Base-by-base conservation (phyloP, 2,113 vertebrate species). In the Atherinomorus stipes region DNA sequence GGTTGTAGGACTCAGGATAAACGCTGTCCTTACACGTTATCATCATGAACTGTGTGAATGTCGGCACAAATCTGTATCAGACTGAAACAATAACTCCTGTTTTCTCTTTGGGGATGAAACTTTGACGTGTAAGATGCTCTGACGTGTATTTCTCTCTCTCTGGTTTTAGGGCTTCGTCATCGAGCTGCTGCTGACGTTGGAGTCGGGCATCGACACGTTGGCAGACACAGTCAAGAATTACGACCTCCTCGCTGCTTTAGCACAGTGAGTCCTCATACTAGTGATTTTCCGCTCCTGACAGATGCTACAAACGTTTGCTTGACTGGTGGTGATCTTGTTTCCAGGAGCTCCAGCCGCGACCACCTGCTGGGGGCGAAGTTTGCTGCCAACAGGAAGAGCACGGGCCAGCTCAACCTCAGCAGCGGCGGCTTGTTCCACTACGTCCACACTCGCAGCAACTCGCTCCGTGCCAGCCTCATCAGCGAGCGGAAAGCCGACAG, bases 181-280 rank as follows among this genome's bases (percentile, higher is more conserved):
- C 75, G 98, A 99, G 92, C 94, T 99, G 22, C 95, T 99, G 78
- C 93, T 99, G 80, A 99, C 98, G 2, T 91, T 99, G 91, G 98
- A 99, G 89, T 96, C 98, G 37, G 96, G 96, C 79, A 97, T 98
- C 57, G 97, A 99, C 92, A 99, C 97, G 0, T 90, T 99, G 70
- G 97, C 98, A 63, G 98, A 99, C 92, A 95, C 94, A 16, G 95
- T 99, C 89, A 99, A 99, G 88, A 97, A 96, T 92, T 98, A 97
- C 37, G 98, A 99, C 89, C 94, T 99, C 69, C 96, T 99, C 80
- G 94, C 96, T 71, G 96, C 96, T 76, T 93, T 99, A 88, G 96
- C 97, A 89, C 96, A 98, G 98, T 99, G 96, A 95, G 97, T 89
- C 44, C 80, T 51, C 4, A 26, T 49, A 0, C 2, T n/a, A 22